Evolutionary conservation across 1,140 invertebrate species (phyloP).

Genomic region (Leptinotarsa lineolata): DNA sequence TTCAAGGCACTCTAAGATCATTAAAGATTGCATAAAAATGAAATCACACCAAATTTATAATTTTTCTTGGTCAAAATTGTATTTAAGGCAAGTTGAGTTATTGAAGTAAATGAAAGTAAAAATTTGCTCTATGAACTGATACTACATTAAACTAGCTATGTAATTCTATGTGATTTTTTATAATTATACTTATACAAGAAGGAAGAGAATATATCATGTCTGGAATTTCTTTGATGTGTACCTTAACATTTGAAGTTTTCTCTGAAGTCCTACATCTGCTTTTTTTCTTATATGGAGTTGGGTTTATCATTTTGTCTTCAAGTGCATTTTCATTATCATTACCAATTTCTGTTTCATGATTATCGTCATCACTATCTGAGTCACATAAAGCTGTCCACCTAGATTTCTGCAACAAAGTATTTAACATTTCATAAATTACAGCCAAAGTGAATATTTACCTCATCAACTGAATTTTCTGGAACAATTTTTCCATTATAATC

Average conservation of each 20-base stretch:
- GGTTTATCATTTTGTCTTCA: conserved; percentile 9
- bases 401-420: conserved; percentile 29
- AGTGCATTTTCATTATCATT: conserved; percentile 25
- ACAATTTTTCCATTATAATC: conserved; percentile 33
- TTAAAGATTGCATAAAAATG: no score
- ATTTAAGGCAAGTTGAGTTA: no score
- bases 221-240: not conserved
- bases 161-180: no score
- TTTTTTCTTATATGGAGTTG: conserved; percentile 21
- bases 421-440: not conserved
- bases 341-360: conserved; percentile 13
- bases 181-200: not conserved
- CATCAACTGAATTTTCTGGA: conserved; percentile 25
- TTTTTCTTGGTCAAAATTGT: no score
- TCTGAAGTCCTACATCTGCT: conserved; percentile 17
- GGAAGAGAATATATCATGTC: not conserved
- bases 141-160: no score
- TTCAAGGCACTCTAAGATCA: no score
- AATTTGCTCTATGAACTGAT: no score
- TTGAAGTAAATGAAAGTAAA: no score
- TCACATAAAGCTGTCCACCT: conserved; percentile 42
- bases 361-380: conserved; percentile 40
- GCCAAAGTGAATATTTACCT: not conserved
- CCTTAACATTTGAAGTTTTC: conserved; percentile 21
- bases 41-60: no score